Evolutionary conservation across 1,140 invertebrate species (phyloP).

Genomic region (Coptotermes formosanus): DNA sequence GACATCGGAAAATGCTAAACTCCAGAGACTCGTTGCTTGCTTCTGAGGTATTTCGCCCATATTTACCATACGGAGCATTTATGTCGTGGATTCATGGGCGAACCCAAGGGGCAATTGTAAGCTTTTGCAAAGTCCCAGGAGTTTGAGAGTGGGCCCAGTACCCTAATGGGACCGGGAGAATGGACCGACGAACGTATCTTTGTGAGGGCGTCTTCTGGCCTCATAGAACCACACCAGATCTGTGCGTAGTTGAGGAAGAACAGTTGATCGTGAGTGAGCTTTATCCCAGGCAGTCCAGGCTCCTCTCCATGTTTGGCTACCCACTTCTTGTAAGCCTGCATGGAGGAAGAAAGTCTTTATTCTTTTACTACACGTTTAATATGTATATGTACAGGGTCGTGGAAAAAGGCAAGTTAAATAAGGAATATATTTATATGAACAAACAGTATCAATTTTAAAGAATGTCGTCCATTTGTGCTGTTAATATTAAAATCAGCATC

Average conservation of each 20-base stretch:
- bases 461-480: too few species aligned
- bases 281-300: constrained; percentile 71
- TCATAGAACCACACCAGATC: constrained; percentile 98
- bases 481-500: too few species aligned
- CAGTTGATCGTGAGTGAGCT: constrained; percentile 81
- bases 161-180: constrained; percentile 88
- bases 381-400: not conserved
- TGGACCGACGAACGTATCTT: constrained; percentile 94
- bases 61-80: constrained; percentile 92
- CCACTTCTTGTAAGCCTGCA: constrained; percentile 77
- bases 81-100: constrained; percentile 85
- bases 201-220: constrained; percentile 90
- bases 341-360: constrained; percentile 30
- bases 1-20: too few species aligned
- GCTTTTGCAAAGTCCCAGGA: constrained; percentile 86
- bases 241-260: constrained; percentile 89
- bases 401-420: not conserved
- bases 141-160: constrained; percentile 89
- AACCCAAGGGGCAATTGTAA: constrained; percentile 72
- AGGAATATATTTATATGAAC: not conserved
- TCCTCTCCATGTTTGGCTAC: constrained; percentile 68
- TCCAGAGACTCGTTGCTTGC: too few species aligned
- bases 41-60: too few species aligned
- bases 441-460: too few species aligned
- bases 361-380: not conserved